These are phyloP conservation scores for Drosophila nannoptera DNA, from an alignment of 1,140 invertebrate species.

Conservation along the genomic window DNA sequence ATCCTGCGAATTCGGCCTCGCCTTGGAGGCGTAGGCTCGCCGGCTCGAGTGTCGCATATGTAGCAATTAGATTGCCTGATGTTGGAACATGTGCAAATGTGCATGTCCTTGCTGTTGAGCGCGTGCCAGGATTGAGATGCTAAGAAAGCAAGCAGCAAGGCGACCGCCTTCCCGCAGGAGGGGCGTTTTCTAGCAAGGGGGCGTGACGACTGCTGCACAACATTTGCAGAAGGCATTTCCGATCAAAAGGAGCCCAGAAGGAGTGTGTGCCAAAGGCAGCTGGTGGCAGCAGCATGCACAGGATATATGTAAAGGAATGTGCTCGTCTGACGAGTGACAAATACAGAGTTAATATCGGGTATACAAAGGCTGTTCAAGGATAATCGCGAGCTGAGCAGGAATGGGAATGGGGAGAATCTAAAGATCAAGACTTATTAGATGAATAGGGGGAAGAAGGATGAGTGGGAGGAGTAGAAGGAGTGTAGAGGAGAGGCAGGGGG, in stretches of 20 bases:
- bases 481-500: no score
- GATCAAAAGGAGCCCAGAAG: conserved; percentile 2
- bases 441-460: no score
- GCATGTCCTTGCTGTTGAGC: conserved; percentile 47
- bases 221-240: conserved; percentile 35
- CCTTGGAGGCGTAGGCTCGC: conserved; percentile 60
- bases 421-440: no score
- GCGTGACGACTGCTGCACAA: conserved; percentile 64
- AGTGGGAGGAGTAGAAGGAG: no score
- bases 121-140: conserved; percentile 52
- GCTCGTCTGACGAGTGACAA: no score
- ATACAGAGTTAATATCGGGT: no score
- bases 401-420: no score
- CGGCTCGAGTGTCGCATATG: conserved; percentile 70
- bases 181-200: conserved; percentile 50
- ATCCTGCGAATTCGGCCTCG: not conserved
- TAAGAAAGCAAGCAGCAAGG: not conserved
- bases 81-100: conserved; percentile 68
- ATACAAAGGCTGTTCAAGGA: no score
- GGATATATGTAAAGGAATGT: no score
- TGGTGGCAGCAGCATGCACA: not conserved
- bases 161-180: conserved; percentile 3
- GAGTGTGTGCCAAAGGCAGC: not conserved
- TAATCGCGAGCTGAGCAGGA: no score
- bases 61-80: conserved; percentile 67